These are phyloP conservation scores for Electrophaes corylata DNA, from an alignment of 2,888 invertebrate species.

Conservation along the genomic window DNA sequence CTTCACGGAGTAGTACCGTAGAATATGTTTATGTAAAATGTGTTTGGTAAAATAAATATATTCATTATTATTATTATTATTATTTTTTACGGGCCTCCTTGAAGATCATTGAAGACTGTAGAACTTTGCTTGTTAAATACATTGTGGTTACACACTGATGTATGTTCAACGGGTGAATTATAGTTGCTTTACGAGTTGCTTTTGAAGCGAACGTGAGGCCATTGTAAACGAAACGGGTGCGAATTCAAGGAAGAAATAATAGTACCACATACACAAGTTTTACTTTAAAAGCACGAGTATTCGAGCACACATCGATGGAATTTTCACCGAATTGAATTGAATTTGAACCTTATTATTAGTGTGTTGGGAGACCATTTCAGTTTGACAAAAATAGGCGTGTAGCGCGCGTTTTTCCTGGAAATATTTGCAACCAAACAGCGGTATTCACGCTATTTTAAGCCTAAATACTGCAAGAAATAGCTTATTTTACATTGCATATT, in stretches of 20 bases:
- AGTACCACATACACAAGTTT: not conserved
- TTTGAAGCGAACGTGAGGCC: conserved; percentile 14
- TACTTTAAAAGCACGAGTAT: not conserved
- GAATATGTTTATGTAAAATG: too few species aligned
- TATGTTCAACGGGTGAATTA: conserved; percentile 12
- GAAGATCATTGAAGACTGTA: not conserved
- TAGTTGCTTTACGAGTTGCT: conserved; percentile 23
- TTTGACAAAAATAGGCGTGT: not conserved
- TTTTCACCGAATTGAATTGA: too few species aligned
- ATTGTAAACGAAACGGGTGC: conserved; percentile 6
- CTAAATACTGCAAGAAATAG: not conserved
- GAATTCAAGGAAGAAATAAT: not conserved
- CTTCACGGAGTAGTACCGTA: too few species aligned
- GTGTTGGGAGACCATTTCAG: too few species aligned
- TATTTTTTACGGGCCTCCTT: too few species aligned
- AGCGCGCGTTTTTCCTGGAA: not conserved
- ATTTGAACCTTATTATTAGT: not conserved
- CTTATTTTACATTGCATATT: not conserved
- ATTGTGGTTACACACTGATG: conserved; percentile 13
- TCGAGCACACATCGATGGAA: too few species aligned
- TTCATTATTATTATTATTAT: too few species aligned
- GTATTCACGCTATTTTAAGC: not conserved
- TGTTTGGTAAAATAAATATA: too few species aligned
- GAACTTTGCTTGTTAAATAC: conserved; percentile 16
- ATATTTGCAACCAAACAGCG: not conserved